Percentiles rank a stretch among this genome's conserved stretches.
Evolutionary conservation across 2,113 vertebrate genomes (phyloP).

Genomic region (Sorex fumeus): DNA sequence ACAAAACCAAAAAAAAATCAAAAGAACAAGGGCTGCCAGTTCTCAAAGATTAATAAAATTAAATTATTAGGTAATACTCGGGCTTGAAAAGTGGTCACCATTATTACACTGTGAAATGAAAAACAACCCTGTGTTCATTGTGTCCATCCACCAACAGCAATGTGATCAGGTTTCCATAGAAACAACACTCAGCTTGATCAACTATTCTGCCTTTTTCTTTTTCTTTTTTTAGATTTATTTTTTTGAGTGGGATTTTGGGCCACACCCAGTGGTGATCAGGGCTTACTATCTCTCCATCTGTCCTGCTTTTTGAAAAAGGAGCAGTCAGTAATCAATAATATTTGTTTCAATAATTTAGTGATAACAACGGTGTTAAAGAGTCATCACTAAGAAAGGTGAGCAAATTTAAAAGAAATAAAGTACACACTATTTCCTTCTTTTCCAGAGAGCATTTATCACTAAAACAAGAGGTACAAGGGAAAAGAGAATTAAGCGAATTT

Average conservation of each 20-base stretch:
- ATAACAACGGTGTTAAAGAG: neutral
- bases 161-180: slow-evolving; percentile 69
- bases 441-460: slow-evolving; percentile 40
- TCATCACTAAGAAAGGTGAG: slow-evolving; percentile 27
- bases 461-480: slow-evolving; percentile 33
- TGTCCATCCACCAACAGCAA: slow-evolving; percentile 58
- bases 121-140: slow-evolving; percentile 54
- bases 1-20: slow-evolving; percentile 63
- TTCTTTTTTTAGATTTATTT: too few relatives aligned
- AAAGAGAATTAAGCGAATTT: slow-evolving; percentile 18
- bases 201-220: too few relatives aligned
- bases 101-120: slow-evolving; percentile 50
- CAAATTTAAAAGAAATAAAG: neutral
- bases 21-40: neutral
- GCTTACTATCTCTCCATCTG: slow-evolving; percentile 31
- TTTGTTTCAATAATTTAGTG: neutral
- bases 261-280: too few relatives aligned
- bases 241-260: too few relatives aligned
- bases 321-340: slow-evolving; percentile 59
- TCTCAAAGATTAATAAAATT: slow-evolving; percentile 34
- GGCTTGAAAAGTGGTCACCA: slow-evolving; percentile 47
- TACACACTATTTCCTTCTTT: slow-evolving; percentile 51
- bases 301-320: slow-evolving; percentile 49
- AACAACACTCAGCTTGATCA: slow-evolving; percentile 45
- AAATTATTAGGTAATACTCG: slow-evolving; percentile 40